Conservation (phyloP, 2,888 invertebrate species). For the Smittia sp. region DNA sequence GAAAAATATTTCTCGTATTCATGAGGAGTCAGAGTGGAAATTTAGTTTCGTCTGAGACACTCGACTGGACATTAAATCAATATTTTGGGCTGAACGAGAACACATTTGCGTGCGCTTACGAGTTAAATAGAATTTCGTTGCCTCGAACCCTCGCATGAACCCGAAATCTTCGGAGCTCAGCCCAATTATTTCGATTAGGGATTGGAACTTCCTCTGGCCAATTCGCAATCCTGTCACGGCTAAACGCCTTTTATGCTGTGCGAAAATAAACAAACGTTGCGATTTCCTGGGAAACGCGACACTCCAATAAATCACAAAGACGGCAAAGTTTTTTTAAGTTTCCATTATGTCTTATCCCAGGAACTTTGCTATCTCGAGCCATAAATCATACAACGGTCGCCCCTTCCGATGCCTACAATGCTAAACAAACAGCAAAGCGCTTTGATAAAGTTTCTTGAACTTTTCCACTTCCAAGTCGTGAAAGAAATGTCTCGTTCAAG, state of each 20-base stretch:
- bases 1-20: neutral
- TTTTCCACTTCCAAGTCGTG: neutral
- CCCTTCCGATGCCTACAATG: neutral
- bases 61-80: neutral
- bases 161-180: neutral
- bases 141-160: neutral
- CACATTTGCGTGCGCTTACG: neutral
- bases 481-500: neutral
- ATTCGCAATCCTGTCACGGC: neutral
- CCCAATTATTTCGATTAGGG: neutral
- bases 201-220: neutral
- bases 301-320: neutral
- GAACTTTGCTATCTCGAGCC: neutral
- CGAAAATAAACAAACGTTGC: slow-evolving; percentile 16
- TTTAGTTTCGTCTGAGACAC: slow-evolving; percentile 1
- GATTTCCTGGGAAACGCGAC: slow-evolving; percentile 10
- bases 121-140: slow-evolving; percentile 4
- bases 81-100: neutral
- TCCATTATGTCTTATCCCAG: slow-evolving; percentile 10
- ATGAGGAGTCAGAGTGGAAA: neutral
- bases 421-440: neutral
- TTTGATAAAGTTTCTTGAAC: slow-evolving; percentile 7
- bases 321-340: slow-evolving; percentile 8
- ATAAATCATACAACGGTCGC: slow-evolving; percentile 1
- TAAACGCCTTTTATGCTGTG: slow-evolving; percentile 1